Base-by-base conservation (phyloP, 2,888 invertebrate genomes). In the Brachyopa scutellaris region DNA sequence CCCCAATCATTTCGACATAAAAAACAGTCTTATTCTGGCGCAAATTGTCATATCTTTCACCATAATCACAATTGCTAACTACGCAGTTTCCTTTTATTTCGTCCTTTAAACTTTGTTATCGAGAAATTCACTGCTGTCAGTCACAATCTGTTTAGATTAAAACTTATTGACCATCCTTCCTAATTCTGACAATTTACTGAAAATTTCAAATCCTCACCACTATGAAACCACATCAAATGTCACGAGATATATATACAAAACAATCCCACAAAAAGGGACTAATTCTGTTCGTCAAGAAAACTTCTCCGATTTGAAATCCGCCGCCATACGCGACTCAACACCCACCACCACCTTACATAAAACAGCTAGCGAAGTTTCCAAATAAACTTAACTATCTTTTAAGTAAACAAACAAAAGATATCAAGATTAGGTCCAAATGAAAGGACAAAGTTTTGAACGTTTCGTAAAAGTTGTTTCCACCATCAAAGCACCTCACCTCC, bases 401-500 rank as follows among this genome's bases (percentile, higher is more conserved):
- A 42, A 47, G 38, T 21, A 31, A 49, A 31, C 74, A 69, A 80
- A 80, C 80, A 80, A 80, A 76, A 76, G 80, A 45, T 64, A 69
- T 64, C 62, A 21, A 59, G 69, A 80, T 80, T 69, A 64, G 62
- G 69, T 29, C 51, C 59, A 23, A 57, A 42, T 53, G 40, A 49
- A 76, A 80, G 69, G 80, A 80, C 80, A 4, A 76, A 80, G 42
- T 80, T 80, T 79, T 67, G 67, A 15, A 67, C 79, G 74, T 70
- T n/a, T n/a, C n/a, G n/a, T n/a, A 45, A 69, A 80, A 76, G 49
- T 76, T 51, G 0, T 47, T 26, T 15, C 31, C 66, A n/a, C 33
- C n/a, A 33, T 19, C 15, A 11, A 29, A 13, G 36, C 17, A 26
- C n/a, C n/a, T n/a, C n/a, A 8, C 17, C 11, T 21, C 36, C 5